Evolutionary conservation across 2,113 vertebrate species (phyloP).

Genomic region (Recurvirostra avosetta): DNA sequence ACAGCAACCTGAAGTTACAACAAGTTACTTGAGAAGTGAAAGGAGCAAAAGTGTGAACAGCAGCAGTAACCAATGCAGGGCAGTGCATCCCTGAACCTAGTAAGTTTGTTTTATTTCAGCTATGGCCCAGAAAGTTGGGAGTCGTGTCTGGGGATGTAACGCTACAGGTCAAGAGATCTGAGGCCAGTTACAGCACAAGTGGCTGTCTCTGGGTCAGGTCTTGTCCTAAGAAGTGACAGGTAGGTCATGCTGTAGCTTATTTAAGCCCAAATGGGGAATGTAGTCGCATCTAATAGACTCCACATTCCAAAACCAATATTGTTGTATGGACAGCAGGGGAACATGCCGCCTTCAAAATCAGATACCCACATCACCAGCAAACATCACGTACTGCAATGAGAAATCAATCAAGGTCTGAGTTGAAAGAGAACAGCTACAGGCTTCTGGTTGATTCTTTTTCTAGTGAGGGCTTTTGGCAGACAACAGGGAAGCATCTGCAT

Average conservation of each 20-base stretch:
- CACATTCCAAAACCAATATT: not conserved
- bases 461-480: not conserved
- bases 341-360: not conserved
- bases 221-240: not conserved
- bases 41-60: not conserved
- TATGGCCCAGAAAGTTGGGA: not conserved
- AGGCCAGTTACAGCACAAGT: not conserved
- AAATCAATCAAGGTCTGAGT: not conserved
- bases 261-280: rapidly evolving
- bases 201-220: not conserved
- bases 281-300: not conserved
- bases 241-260: not conserved
- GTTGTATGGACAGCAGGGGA: not conserved
- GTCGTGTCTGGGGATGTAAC: not conserved
- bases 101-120: not conserved
- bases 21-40: not conserved
- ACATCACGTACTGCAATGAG: not conserved
- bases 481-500: not conserved
- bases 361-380: not conserved
- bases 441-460: not conserved
- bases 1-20: not conserved
- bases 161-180: not conserved
- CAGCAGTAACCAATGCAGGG: not conserved
- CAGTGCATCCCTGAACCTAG: not conserved
- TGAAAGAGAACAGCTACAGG: not conserved